These are phyloP conservation scores for Danaus chrysippus DNA, from an alignment of 2,888 invertebrate genomes.

Conservation along the genomic window DNA sequence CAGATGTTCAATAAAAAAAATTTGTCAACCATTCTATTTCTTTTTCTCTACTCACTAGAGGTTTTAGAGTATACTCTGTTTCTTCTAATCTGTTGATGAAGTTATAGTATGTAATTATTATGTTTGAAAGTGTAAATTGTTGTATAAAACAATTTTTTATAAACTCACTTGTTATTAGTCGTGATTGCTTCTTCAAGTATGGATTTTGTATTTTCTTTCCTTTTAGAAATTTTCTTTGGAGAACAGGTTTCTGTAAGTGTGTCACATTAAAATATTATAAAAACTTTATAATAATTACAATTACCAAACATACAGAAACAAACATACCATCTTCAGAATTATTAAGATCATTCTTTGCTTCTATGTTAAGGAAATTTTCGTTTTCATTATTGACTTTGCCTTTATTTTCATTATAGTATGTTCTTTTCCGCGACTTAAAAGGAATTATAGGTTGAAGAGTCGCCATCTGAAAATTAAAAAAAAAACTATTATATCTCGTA, in stretches of 20 bases:
- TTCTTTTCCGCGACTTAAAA: constrained; percentile 72
- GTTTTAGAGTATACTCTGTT: constrained; percentile 37
- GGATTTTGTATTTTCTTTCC: constrained; percentile 34
- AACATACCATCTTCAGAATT: constrained; percentile 42
- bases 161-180: constrained; percentile 14
- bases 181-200: constrained; percentile 4
- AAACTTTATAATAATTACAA: constrained; percentile 1
- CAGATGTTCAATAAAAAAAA: constrained; percentile 84
- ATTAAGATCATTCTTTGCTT: constrained; percentile 22
- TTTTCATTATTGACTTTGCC: constrained; percentile 51
- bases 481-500: neutral
- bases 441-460: constrained; percentile 69
- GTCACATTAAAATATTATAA: constrained; percentile 12
- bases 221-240: constrained; percentile 48
- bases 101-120: neutral
- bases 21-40: constrained; percentile 84
- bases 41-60: constrained; percentile 87
- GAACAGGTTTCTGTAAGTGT: constrained; percentile 50
- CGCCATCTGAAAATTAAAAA: constrained; percentile 58
- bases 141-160: neutral
- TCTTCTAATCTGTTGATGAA: constrained; percentile 22
- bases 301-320: neutral
- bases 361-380: constrained; percentile 37
- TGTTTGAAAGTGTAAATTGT: neutral
- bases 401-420: constrained; percentile 41